These are phyloP conservation scores for Agelastica alni DNA, from an alignment of 2,888 invertebrate species.

Conservation along the genomic window DNA sequence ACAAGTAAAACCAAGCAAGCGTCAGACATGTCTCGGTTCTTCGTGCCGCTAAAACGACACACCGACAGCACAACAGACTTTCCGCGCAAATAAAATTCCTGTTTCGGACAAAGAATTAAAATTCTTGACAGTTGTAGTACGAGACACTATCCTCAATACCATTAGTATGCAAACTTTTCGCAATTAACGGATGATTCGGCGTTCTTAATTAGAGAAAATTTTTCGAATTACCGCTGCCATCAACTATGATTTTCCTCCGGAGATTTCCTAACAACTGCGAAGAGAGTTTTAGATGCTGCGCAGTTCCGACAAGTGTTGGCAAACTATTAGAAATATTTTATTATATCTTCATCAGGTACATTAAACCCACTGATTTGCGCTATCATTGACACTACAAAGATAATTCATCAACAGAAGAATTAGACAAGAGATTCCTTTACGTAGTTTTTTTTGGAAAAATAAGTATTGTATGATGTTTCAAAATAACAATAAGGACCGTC, in stretches of 20 bases:
- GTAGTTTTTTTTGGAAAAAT: too few relatives aligned
- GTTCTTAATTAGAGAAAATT: constrained; percentile 37
- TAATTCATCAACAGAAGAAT: too few relatives aligned
- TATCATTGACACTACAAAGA: too few relatives aligned
- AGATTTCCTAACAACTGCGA: constrained; percentile 14
- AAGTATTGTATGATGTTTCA: too few relatives aligned
- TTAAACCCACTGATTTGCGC: too few relatives aligned
- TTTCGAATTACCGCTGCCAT: constrained; percentile 30
- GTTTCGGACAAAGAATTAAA: constrained; percentile 53
- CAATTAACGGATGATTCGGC: constrained; percentile 36
- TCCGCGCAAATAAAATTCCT: constrained; percentile 54
- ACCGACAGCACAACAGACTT: constrained; percentile 49
- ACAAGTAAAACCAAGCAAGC: constrained; percentile 54
- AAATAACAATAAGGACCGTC: too few relatives aligned
- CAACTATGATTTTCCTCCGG: constrained; percentile 22
- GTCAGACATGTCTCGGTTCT: constrained; percentile 55
- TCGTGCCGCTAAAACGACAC: constrained; percentile 53
- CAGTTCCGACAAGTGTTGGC: constrained; percentile 4
- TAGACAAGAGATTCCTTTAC: too few relatives aligned
- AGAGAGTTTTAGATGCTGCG: constrained; percentile 1
- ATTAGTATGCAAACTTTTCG: constrained; percentile 39
- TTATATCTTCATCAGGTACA: constrained; percentile 11
- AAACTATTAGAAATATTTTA: constrained; percentile 16
- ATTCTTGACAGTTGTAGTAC: constrained; percentile 53
- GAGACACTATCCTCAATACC: constrained; percentile 39